A percentile compares a stretch with the other conserved stretches of the same genome.
Evolutionary conservation across 2,113 vertebrate genomes (phyloP).

Genomic region (Corythoichthys intestinalis): DNA sequence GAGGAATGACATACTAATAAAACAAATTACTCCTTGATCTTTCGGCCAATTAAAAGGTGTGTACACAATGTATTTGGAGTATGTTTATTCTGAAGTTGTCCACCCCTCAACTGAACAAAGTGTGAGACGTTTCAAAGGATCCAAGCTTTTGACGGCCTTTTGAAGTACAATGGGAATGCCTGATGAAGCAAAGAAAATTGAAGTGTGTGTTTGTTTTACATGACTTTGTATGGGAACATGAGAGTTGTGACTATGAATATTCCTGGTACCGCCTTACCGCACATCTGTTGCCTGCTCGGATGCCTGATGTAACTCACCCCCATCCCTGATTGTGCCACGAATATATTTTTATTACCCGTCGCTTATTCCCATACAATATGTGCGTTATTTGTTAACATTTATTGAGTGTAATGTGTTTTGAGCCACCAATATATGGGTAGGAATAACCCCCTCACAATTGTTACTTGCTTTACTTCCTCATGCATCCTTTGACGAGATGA

Average conservation of each 20-base stretch:
- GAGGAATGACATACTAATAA: not conserved
- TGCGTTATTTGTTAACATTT: not conserved
- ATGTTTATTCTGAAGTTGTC: not conserved
- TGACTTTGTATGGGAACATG: constrained; percentile 5
- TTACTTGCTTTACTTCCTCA: not conserved
- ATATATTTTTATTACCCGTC: constrained; percentile 17
- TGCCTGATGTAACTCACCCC: constrained; percentile 21
- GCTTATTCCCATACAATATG: not conserved
- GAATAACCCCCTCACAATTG: not conserved
- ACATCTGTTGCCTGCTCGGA: constrained; percentile 27
- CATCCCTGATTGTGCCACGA: constrained; percentile 10
- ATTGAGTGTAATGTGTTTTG: not conserved
- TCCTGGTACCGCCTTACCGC: constrained; percentile 38
- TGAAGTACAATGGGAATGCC: constrained; percentile 4
- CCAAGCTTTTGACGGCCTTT: constrained; percentile 9
- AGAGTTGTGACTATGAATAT: constrained; percentile 5
- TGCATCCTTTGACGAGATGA: not conserved
- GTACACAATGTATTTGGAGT: no score
- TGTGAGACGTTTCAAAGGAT: constrained; percentile 1
- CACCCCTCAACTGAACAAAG: not conserved
- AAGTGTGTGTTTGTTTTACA: constrained; percentile 12
- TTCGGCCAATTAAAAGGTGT: no score
- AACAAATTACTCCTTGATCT: no score
- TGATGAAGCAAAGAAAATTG: constrained; percentile 4
- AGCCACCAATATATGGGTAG: not conserved